These are phyloP conservation scores for Podarcis raffonei DNA, from an alignment of 2,113 vertebrate species.

Conservation along the genomic window DNA sequence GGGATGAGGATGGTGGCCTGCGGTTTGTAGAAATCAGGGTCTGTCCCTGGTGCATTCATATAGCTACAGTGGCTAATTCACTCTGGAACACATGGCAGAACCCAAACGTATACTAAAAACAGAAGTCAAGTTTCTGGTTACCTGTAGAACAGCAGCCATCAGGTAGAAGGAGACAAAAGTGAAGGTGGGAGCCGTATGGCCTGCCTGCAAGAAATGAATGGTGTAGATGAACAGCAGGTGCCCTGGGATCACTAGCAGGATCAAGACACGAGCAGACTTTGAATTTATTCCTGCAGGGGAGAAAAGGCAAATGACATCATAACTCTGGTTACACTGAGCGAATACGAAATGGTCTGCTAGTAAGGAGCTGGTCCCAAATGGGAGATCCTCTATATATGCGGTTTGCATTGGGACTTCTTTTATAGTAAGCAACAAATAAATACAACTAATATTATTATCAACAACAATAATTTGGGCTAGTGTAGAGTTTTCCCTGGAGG, in stretches of 20 bases:
- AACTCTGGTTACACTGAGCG: not conserved
- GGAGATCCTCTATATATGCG: not conserved
- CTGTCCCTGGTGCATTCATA: not conserved
- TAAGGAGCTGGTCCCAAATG: not conserved
- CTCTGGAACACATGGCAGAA: not conserved
- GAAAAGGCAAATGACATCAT: constrained; percentile 12
- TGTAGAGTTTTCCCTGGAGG: constrained; percentile 30
- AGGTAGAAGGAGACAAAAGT: constrained; percentile 87
- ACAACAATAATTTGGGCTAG: constrained; percentile 5
- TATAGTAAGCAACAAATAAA: no score
- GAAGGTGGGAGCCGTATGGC: constrained; percentile 72
- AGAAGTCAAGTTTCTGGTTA: constrained; percentile 56
- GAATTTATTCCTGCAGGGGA: constrained; percentile 86
- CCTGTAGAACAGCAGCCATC: constrained; percentile 88
- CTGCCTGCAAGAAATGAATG: constrained; percentile 87
- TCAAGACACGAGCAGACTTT: constrained; percentile 88
- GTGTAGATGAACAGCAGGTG: constrained; percentile 90
- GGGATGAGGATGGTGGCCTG: no score
- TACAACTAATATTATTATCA: no score
- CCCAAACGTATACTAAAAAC: not conserved
- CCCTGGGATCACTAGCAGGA: constrained; percentile 89
- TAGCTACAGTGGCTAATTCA: not conserved
- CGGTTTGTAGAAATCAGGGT: no score
- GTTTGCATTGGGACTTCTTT: no score
- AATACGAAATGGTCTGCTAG: not conserved